phyloP scores from a whole-genome alignment of 2,113 vertebrate species.

The Pyrgilauda ruficollis region DNA sequence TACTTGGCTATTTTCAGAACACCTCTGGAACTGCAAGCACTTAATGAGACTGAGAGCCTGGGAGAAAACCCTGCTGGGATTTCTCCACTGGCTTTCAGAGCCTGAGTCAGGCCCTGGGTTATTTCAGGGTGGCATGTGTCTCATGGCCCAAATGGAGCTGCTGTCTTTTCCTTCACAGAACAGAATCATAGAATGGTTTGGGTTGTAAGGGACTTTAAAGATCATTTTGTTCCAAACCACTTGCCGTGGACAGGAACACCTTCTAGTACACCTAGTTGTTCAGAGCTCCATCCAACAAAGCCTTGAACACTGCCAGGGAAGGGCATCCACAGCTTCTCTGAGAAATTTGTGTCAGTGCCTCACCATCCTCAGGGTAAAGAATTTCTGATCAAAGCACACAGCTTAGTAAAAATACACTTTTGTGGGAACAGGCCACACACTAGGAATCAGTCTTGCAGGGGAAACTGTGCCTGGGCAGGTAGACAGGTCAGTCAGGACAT shows the following conservation, averaged over 20 bases:
- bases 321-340: not conserved
- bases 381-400: not conserved
- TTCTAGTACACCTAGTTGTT: not conserved
- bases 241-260: not conserved
- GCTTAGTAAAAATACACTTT: not conserved
- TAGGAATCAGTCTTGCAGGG: not conserved
- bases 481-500: not conserved
- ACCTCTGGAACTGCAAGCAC: not conserved
- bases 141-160: fast-evolving
- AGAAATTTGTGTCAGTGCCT: not conserved
- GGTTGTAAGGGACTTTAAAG: not conserved
- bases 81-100: not conserved
- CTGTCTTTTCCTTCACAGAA: not conserved
- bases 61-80: not conserved
- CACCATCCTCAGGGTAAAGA: not conserved
- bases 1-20: not conserved
- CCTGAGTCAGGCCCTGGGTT: not conserved
- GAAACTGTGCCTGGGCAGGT: not conserved
- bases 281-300: not conserved
- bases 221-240: not conserved
- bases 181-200: not conserved
- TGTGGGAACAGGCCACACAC: not conserved
- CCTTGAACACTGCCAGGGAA: not conserved
- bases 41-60: not conserved
- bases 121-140: fast-evolving